A percentile compares a stretch with the other conserved stretches of the same genome.
phyloP scores from a whole-genome alignment of 2,888 invertebrate species.

The Cerastis leucographa region DNA sequence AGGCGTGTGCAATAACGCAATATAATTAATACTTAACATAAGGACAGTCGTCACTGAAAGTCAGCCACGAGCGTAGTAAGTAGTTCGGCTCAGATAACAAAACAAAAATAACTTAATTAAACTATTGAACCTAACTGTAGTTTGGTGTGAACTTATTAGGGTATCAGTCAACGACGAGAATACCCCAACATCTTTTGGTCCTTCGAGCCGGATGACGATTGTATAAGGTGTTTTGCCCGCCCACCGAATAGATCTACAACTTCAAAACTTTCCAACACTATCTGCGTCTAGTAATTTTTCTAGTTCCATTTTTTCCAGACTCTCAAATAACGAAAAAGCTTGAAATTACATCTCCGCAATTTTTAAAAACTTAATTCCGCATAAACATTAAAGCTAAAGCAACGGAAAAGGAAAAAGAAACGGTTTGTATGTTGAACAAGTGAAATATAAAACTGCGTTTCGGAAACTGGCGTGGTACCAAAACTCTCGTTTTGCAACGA shows the following conservation, averaged over 20 bases:
- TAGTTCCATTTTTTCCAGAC: not conserved
- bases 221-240: too few relatives aligned
- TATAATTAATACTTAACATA: too few relatives aligned
- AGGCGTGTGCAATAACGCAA: not conserved
- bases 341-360: conserved; percentile 19
- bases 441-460: conserved; percentile 68
- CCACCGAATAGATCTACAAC: not conserved
- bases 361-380: conserved; percentile 62
- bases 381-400: conserved; percentile 64
- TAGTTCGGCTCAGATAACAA: too few relatives aligned
- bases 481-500: conserved; percentile 73
- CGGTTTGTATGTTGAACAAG: conserved; percentile 64
- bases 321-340: not conserved
- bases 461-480: conserved; percentile 75
- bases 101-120: too few relatives aligned
- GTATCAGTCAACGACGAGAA: too few relatives aligned
- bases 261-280: not conserved
- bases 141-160: too few relatives aligned
- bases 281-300: not conserved
- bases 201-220: not conserved
- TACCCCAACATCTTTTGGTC: too few relatives aligned
- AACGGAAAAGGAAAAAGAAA: conserved; percentile 55
- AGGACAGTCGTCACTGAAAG: too few relatives aligned
- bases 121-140: too few relatives aligned
- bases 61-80: too few relatives aligned